phyloP scores from a whole-genome alignment of 2,797 vertebrate genomes.

The Amblyopsis hoosieri region DNA sequence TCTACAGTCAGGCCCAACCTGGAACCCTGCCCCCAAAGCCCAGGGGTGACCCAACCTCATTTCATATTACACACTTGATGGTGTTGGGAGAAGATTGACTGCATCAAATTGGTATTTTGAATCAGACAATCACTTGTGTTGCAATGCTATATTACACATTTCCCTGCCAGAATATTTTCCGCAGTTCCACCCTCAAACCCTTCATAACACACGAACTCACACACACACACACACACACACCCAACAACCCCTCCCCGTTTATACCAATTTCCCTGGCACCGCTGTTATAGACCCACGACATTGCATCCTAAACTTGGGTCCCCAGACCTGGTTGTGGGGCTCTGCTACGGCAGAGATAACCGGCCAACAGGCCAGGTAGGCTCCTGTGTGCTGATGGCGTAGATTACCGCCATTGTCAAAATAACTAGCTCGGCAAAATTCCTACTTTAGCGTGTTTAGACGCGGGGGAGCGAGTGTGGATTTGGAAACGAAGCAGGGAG shows the following conservation, averaged over 20 bases:
- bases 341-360: constrained; percentile 82
- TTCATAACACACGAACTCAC: neutral
- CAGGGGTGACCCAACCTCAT: constrained; percentile 15
- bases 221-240: constrained; percentile 16
- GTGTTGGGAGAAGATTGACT: constrained; percentile 52
- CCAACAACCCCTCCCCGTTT: constrained; percentile 39
- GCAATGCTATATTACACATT: constrained; percentile 55
- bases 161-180: constrained; percentile 54
- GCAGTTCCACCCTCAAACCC: constrained; percentile 42
- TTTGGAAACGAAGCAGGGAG: constrained; percentile 35
- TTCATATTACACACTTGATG: constrained; percentile 62
- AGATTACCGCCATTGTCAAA: constrained; percentile 83
- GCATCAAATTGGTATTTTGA: constrained; percentile 63
- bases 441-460: constrained; percentile 79
- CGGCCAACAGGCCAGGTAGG: constrained; percentile 73
- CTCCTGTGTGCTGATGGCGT: constrained; percentile 77
- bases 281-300: constrained; percentile 56
- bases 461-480: constrained; percentile 64
- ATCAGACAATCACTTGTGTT: constrained; percentile 70
- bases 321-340: constrained; percentile 51
- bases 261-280: constrained; percentile 50
- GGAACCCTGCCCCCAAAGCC: neutral
- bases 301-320: constrained; percentile 55
- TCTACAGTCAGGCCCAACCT: neutral
- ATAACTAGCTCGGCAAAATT: constrained; percentile 81